A percentile compares a stretch with the other conserved stretches of the same genome.
phyloP scores from a whole-genome alignment of 2,888 invertebrate genomes.

The Tethea ocularis region DNA sequence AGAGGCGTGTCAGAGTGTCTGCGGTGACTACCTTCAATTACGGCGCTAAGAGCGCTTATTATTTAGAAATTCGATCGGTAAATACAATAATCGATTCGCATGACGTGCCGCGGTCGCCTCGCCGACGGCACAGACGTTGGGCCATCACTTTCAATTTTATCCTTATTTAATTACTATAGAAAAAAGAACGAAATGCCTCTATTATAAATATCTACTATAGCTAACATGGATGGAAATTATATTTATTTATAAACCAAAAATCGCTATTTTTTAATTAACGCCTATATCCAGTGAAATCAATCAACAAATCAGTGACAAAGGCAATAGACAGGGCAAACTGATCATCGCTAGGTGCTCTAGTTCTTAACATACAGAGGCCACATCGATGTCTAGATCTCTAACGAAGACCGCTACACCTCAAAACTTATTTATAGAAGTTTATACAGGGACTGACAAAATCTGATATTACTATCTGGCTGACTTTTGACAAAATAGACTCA shows the following conservation, averaged over 20 bases:
- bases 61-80: constrained; percentile 71
- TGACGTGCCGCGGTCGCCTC: constrained; percentile 57
- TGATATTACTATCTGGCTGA: too few relatives aligned
- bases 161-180: constrained; percentile 7
- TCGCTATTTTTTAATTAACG: too few relatives aligned
- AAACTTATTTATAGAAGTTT: too few relatives aligned
- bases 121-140: constrained; percentile 25
- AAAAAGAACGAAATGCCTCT: background rate
- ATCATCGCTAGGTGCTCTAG: too few relatives aligned
- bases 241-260: background rate
- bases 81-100: constrained; percentile 70
- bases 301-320: too few relatives aligned
- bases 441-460: too few relatives aligned
- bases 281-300: too few relatives aligned
- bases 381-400: too few relatives aligned
- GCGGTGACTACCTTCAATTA: constrained; percentile 71
- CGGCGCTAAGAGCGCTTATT: constrained; percentile 66
- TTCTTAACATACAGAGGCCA: too few relatives aligned
- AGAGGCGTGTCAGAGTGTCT: constrained; percentile 54
- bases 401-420: too few relatives aligned
- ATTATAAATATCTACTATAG: background rate
- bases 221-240: background rate
- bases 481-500: too few relatives aligned
- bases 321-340: too few relatives aligned
- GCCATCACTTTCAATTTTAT: constrained; percentile 41